These are phyloP conservation scores for Beris chalybata DNA, from an alignment of 2,888 invertebrate genomes.

Conservation along the genomic window DNA sequence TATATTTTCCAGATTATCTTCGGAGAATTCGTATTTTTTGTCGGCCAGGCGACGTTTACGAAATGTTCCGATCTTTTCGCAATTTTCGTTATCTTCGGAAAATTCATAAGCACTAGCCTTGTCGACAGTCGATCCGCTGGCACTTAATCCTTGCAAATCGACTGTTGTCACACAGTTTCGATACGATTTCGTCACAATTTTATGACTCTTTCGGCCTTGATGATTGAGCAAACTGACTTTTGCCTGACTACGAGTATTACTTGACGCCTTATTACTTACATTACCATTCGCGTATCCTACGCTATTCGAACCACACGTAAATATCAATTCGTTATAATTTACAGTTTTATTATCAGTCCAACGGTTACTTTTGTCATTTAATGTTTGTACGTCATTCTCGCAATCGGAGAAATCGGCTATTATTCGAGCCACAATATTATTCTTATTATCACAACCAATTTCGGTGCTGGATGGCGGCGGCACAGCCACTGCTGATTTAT, in stretches of 20 bases:
- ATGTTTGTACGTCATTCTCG: constrained; percentile 59
- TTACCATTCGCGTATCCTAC: constrained; percentile 36
- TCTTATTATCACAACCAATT: constrained; percentile 57
- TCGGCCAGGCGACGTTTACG: constrained; percentile 83
- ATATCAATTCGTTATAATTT: constrained; percentile 59
- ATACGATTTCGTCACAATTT: constrained; percentile 54
- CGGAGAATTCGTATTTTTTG: constrained; percentile 89
- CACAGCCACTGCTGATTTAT: neutral
- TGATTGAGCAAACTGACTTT: constrained; percentile 45
- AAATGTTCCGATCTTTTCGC: constrained; percentile 84
- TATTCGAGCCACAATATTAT: constrained; percentile 64
- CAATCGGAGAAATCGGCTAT: constrained; percentile 66
- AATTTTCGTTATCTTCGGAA: constrained; percentile 80
- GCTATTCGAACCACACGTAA: constrained; percentile 54
- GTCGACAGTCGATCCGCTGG: constrained; percentile 58
- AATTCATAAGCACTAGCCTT: constrained; percentile 72
- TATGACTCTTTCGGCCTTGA: constrained; percentile 49
- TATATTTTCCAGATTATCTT: constrained; percentile 70
- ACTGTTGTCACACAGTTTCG: constrained; percentile 53
- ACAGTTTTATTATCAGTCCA: constrained; percentile 43
- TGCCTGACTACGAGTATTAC: constrained; percentile 32
- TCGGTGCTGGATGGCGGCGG: constrained; percentile 44
- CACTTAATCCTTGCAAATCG: constrained; percentile 46
- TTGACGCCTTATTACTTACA: constrained; percentile 30
- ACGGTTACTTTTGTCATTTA: constrained; percentile 46